Conservation (phyloP, 2,888 invertebrate genomes). For the Seira sanloemensis region DNA sequence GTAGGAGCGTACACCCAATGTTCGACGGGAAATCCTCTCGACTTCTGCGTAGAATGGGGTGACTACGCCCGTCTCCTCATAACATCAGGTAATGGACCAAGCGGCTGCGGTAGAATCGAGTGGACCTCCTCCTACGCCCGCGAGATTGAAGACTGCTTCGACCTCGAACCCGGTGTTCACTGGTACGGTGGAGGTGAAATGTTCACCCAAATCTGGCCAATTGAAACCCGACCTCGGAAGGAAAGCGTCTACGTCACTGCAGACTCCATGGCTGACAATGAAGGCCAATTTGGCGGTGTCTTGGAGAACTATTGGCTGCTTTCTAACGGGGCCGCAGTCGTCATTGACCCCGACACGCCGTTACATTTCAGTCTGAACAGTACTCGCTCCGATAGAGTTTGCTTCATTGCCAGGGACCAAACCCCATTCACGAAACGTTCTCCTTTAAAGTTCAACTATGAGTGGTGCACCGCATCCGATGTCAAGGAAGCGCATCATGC, state of each 20-base stretch:
- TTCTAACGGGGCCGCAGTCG: slow-evolving; percentile 65
- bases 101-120: slow-evolving; percentile 57
- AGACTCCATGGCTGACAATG: slow-evolving; percentile 30
- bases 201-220: slow-evolving; percentile 64
- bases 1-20: not conserved
- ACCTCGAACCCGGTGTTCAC: slow-evolving; percentile 56
- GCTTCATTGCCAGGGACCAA: slow-evolving; percentile 54
- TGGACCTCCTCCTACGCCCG: slow-evolving; percentile 64
- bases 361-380: slow-evolving; percentile 67
- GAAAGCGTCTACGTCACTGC: slow-evolving; percentile 54
- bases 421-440: slow-evolving; percentile 45
- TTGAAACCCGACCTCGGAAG: slow-evolving; percentile 51
- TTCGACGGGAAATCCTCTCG: not conserved
- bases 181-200: slow-evolving; percentile 68
- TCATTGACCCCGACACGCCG: slow-evolving; percentile 65
- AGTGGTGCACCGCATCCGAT: slow-evolving; percentile 53
- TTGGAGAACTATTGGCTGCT: slow-evolving; percentile 71
- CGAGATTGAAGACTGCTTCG: slow-evolving; percentile 68
- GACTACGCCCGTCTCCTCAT: slow-evolving; percentile 37
- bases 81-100: not conserved
- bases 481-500: slow-evolving; percentile 50
- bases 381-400: slow-evolving; percentile 36
- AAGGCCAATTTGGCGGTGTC: slow-evolving; percentile 51
- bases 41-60: slow-evolving; percentile 47
- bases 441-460: slow-evolving; percentile 44